These are phyloP conservation scores for Gadus macrocephalus DNA, from an alignment of 2,113 vertebrate genomes.

Conservation along the genomic window DNA sequence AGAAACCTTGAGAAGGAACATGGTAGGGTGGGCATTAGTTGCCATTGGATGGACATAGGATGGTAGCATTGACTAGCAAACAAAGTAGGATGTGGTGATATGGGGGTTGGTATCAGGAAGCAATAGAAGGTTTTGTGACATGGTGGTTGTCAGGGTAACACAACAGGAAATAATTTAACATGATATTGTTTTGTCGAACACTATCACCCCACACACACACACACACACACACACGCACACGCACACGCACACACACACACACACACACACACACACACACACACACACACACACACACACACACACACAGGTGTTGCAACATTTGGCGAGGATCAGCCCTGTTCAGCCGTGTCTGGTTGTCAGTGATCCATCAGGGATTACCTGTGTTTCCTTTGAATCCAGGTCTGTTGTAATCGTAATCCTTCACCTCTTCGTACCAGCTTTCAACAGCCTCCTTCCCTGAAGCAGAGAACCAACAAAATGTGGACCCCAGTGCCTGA, in stretches of 20 bases:
- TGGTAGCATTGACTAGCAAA: no score
- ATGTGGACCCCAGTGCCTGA: not conserved
- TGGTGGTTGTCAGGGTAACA: no score
- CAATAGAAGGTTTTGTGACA: no score
- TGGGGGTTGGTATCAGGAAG: no score
- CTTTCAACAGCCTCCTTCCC: conserved; percentile 56
- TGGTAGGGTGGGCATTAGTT: no score
- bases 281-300: not conserved
- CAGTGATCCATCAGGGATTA: conserved; percentile 17
- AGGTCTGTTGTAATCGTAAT: conserved; percentile 51
- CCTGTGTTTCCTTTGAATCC: conserved; percentile 33
- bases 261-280: conserved; percentile 5
- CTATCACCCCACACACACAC: no score
- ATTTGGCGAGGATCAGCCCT: not conserved
- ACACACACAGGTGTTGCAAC: not conserved
- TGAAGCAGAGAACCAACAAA: conserved; percentile 15
- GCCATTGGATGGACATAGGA: no score
- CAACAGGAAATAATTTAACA: no score
- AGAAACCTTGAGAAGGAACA: no score
- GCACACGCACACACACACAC: not conserved
- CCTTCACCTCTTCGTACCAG: conserved; percentile 65
- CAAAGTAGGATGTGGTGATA: no score
- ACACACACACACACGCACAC: conserved; percentile 7
- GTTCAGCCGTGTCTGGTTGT: no score
- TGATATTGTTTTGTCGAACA: no score